A percentile compares a stretch with the other conserved stretches of the same genome.
phyloP scores from a whole-genome alignment of 2,888 invertebrate genomes.

The Saturnia japonica region DNA sequence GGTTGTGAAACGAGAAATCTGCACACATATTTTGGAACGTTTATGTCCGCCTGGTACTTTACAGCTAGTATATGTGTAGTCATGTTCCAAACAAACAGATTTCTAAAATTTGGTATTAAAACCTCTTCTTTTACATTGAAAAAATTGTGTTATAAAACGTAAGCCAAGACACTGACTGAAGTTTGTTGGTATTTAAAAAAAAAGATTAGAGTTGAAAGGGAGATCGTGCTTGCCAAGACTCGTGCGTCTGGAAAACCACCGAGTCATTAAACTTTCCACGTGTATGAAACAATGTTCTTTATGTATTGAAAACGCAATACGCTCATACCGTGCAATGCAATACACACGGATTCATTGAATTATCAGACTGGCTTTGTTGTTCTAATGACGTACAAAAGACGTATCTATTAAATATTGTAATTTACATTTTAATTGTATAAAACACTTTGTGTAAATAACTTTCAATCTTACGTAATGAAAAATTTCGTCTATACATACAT shows the following conservation, averaged over 20 bases:
- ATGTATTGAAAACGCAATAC: not conserved
- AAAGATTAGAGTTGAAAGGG: not conserved
- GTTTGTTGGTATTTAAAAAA: not conserved
- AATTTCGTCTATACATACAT: no score
- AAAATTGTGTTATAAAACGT: no score
- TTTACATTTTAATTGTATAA: no score
- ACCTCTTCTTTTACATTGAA: no score
- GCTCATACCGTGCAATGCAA: not conserved
- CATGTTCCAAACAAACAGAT: not conserved
- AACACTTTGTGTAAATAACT: no score
- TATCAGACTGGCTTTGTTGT: not conserved
- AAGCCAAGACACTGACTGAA: not conserved
- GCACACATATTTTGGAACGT: conserved; percentile 35
- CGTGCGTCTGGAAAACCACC: not conserved
- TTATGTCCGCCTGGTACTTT: conserved; percentile 39
- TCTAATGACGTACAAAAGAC: no score
- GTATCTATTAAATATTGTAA: not conserved
- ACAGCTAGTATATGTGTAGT: not conserved
- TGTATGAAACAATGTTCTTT: conserved; percentile 6
- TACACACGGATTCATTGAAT: not conserved
- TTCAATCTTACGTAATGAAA: no score
- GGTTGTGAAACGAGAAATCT: conserved; percentile 9
- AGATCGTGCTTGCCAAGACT: not conserved
- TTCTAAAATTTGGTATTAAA: not conserved
- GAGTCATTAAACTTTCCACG: conserved; percentile 11